These are phyloP conservation scores for Malurus splendens DNA, from an alignment of 2,797 vertebrate species.

Conservation along the genomic window DNA sequence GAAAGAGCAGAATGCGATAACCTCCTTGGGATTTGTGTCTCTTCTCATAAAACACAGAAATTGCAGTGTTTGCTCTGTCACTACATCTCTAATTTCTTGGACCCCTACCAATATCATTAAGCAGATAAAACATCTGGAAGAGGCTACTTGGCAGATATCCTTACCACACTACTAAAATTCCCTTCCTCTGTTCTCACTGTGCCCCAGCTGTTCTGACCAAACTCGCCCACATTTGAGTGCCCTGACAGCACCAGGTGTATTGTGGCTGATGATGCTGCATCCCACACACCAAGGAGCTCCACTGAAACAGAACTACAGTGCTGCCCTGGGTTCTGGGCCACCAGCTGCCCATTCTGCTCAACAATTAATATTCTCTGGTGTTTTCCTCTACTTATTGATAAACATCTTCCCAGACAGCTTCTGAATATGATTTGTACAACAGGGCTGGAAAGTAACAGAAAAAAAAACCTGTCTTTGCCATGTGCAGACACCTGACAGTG, in stretches of 20 bases:
- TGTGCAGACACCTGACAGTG: not conserved
- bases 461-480: not conserved
- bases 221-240: not conserved
- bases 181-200: not conserved
- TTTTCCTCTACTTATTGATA: not conserved
- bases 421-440: not conserved
- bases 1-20: not conserved
- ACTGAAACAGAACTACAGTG: not conserved
- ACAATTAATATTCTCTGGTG: not conserved
- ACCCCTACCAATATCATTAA: not conserved
- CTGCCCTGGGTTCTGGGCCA: not conserved
- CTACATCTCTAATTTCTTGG: not conserved
- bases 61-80: not conserved
- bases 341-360: not conserved
- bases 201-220: not conserved
- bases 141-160: not conserved
- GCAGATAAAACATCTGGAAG: not conserved
- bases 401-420: not conserved
- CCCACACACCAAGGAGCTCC: fast-evolving
- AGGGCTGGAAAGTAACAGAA: not conserved
- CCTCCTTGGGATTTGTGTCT: not conserved
- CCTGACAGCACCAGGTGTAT: not conserved
- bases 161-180: not conserved
- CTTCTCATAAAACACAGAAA: not conserved
- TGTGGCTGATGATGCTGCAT: not conserved